A percentile compares a stretch with the other conserved stretches of the same genome.
phyloP scores from a whole-genome alignment of 1,140 invertebrate genomes.

The Pygmarrhopalites habei region DNA sequence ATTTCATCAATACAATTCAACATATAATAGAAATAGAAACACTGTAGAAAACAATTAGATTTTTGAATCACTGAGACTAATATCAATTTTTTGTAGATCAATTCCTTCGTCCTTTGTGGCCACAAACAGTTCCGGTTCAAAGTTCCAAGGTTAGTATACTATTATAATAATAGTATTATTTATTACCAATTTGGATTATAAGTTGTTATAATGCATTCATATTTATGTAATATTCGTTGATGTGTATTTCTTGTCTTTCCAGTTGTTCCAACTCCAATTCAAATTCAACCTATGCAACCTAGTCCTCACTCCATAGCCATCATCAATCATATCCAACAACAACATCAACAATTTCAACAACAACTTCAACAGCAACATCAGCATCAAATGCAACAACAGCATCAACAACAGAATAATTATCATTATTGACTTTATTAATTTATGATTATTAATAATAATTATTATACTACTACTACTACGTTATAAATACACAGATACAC shows the following conservation, averaged over 20 bases:
- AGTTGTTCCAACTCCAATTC: too few relatives aligned
- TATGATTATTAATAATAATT: constrained; percentile 8
- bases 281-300: neutral
- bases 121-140: neutral
- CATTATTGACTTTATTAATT: neutral
- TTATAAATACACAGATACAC: neutral
- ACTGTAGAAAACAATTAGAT: too few relatives aligned
- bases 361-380: constrained; percentile 12
- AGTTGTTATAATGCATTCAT: too few relatives aligned
- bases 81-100: too few relatives aligned
- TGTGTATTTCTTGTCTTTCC: too few relatives aligned
- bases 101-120: neutral
- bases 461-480: constrained; percentile 1
- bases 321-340: constrained; percentile 14
- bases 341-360: constrained; percentile 12
- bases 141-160: neutral
- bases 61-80: too few relatives aligned
- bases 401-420: constrained; percentile 16
- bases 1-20: too few relatives aligned
- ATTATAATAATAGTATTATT: neutral
- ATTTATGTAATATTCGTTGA: too few relatives aligned
- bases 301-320: neutral
- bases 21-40: too few relatives aligned
- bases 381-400: neutral
- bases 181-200: neutral